Percentiles rank a stretch among this genome's conserved stretches.
These are phyloP conservation scores for Chrysolina haemoptera DNA, from an alignment of 2,888 invertebrate genomes.

Conservation along the genomic window DNA sequence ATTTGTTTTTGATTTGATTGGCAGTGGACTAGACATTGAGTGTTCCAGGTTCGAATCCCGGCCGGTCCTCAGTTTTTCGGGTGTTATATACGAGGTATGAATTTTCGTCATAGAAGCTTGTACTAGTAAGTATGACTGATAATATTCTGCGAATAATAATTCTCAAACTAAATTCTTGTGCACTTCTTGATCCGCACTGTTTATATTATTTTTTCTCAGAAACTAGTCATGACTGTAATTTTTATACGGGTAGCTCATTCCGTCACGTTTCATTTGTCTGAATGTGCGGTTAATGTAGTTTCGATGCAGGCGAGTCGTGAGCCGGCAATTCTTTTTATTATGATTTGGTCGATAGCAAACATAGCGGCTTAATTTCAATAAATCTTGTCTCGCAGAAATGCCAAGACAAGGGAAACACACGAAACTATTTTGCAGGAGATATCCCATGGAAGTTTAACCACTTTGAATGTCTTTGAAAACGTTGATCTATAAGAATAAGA, in stretches of 20 bases:
- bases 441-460: neutral
- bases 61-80: no score
- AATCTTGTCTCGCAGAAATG: slow-evolving; percentile 5
- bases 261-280: slow-evolving; percentile 22
- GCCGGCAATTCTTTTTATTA: slow-evolving; percentile 5
- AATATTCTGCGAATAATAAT: no score
- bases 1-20: no score
- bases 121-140: no score
- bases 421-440: neutral
- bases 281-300: slow-evolving; percentile 16
- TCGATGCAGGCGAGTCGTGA: slow-evolving; percentile 15
- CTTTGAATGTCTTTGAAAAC: no score
- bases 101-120: no score
- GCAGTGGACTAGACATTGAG: no score
- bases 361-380: slow-evolving; percentile 7
- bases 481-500: no score
- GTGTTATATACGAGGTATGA: no score
- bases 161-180: no score
- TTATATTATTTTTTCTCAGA: slow-evolving; percentile 7
- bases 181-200: neutral
- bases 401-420: neutral
- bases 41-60: no score
- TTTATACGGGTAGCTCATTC: slow-evolving; percentile 18
- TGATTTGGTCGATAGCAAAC: neutral
- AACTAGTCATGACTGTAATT: neutral